Base-by-base conservation (phyloP, 2,797 vertebrate species). In the Microctenopoma stevenorrisi region DNA sequence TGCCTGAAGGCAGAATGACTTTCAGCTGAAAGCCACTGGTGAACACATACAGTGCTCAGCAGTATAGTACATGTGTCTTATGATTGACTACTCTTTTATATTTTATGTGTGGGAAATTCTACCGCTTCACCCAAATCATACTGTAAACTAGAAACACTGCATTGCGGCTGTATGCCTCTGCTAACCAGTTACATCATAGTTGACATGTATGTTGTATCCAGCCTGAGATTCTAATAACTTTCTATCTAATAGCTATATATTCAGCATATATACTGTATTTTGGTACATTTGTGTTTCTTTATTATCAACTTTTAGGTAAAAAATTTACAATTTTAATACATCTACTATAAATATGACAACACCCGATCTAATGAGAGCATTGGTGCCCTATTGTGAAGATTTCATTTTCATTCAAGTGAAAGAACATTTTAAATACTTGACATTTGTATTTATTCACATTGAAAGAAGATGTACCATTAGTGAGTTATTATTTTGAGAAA, bases 81-180 rank as follows among this genome's bases (percentile, higher is more conserved):
- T 46, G 73, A 83, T 61, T 44, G 35, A 49, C 56, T 51, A 18
- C 49, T 82, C 66, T 68, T 81, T 48, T 53, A 71, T 86, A 68
- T 82, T 90, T 86, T n/a, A 86, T 54, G 12, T 46, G 51, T 37
- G 61, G 73, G 74, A 70, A 44, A 71, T 66, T 59, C 35, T 67
- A 44, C 53, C 48, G 50, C 16, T 56, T 49, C 38, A 64, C 54
- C 62, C 76, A 82, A 53, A 75, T 53, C 42, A 44, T 26, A 57
- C 44, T 16, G 46, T 57, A 51, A 51, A 53, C 10, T 4, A 40
- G 38, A 40, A 40, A 8, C 9, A 9, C 33, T 35, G 33, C 33
- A 35, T 35, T 35, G 33, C 33, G 33, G 33, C 9, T 35, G 33
- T 35, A 9, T 35, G 33, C 33, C 7, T 35, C 33, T 35, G 33